Base-by-base conservation (phyloP, 2,888 invertebrate genomes). In the Lymantria monacha region DNA sequence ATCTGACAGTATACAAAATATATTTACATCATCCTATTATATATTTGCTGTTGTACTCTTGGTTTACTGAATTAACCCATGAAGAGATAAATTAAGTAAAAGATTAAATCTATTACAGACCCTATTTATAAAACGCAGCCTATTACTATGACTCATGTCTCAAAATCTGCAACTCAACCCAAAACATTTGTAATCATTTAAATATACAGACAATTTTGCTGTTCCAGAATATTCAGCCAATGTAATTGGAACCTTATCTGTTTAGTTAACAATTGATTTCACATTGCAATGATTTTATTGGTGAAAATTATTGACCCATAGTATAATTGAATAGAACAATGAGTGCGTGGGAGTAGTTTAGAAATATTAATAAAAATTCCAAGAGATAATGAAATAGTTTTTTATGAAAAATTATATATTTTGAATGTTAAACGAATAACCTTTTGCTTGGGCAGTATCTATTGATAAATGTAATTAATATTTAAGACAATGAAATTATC, bases 291-390 rank as follows among this genome's bases (percentile, higher is more conserved):
- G 0, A 14, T 9, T 33, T 10, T 0, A 43, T 41, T 9, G 8
- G 5, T 48, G 53, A 52, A 46, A 53, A 57, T 58, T 45, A 65
- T 60, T 63, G 50, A 40, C 42, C 30, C 54, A 57, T 57, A 58
- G 51, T 61, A 55, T 68, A 69, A 69, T 70, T 61, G 66, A 72
- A 67, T 49, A 51, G 66, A 75, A 84, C 84, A 85, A 85, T 83
- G 68, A 70, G 11, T 55, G 72, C 67, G 86, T 85, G 62, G 85
- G 86, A 67, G 83, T 68, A 59, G 61, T 73, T 77, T 74, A 73
- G 80, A 80, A 81, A 81, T 73, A 66, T 72, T 42, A 67, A 66
- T 77, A 82, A 66, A 85, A 85, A 83, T 81, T 74, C 70, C 80
- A 79, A 72, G 63, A 56, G 67, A 61, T 69, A 72, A 68, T 58